A percentile compares a stretch with the other conserved stretches of the same genome.
phyloP scores from a whole-genome alignment of 2,888 invertebrate species.

The Pseudococcus jackbeardsleyi region DNA sequence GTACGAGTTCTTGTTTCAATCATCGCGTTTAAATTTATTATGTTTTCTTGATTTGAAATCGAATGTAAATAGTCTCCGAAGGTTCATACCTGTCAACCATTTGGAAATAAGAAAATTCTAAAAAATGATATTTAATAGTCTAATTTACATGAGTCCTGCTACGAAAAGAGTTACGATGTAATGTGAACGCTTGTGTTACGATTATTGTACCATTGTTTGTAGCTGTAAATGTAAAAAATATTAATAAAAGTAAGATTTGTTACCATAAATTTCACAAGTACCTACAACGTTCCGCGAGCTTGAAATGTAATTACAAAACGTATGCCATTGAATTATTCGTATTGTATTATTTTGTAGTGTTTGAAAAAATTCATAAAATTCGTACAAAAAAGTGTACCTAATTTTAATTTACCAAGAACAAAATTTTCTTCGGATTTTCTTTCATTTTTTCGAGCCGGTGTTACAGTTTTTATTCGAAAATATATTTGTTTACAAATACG shows the following conservation, averaged over 20 bases:
- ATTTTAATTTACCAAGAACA: neutral
- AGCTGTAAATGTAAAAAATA: constrained; percentile 38
- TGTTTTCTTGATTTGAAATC: neutral
- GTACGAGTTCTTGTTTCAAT: neutral
- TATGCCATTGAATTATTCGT: constrained; percentile 46
- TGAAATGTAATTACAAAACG: constrained; percentile 31
- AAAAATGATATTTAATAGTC: neutral
- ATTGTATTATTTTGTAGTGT: constrained; percentile 5
- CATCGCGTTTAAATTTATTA: neutral
- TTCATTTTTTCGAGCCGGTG: neutral
- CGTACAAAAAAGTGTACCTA: neutral
- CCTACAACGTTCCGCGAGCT: constrained; percentile 37
- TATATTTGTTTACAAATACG: neutral
- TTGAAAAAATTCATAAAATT: neutral
- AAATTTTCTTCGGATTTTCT: neutral
- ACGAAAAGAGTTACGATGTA: neutral
- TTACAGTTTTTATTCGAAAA: neutral
- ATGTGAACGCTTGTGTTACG: neutral
- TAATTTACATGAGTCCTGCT: neutral
- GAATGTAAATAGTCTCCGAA: neutral
- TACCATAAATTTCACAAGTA: constrained; percentile 46
- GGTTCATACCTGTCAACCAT: neutral
- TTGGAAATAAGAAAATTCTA: neutral
- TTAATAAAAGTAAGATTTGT: constrained; percentile 48
- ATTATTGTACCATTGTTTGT: constrained; percentile 49